Base-by-base conservation (phyloP, 2,797 vertebrate species). In the Helostoma temminkii region DNA sequence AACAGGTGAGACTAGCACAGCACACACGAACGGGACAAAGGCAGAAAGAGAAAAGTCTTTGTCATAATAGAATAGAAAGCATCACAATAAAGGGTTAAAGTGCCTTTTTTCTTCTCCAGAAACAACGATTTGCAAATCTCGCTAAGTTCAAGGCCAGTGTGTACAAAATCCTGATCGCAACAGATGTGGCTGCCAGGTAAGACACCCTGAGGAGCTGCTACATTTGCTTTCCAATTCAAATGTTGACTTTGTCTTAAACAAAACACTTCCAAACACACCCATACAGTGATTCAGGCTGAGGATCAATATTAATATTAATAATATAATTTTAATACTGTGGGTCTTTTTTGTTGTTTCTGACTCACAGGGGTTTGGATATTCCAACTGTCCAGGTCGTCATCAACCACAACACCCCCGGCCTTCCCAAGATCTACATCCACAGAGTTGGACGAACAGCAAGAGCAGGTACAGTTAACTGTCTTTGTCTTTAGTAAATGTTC, bases 71-170 rank as follows among this genome's bases (percentile, higher is more conserved):
- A n/a, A n/a, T n/a, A 66, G 42, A 36, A 52, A 24, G 28, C 0
- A 15, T 52, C 30, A 48, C 26, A 37, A 53, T 25, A 2, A 36
- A 18, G 43, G 56, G 72, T 68, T 69, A 69, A n/a, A 62, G 54
- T 5, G 2, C 66, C 46, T 74, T 67, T 71, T 66, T 4, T 78
- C 56, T 56, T 48, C 43, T 15, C 0, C 86, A 99, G 98, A 96
- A 91, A 84, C 95, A 98, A 68, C 94, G 98, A 16, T 99, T 99
- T 77, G 95, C 96, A 0, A 96, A 97, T 70, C 90, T 99, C 25
- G 95, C 96, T 28, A 98, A 95, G 90, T 99, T 99, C 93, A 99
- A 99, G 69, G 98, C 97, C 76, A 98, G 97, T 59, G 92, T 98
- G 88, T 98, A 94, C 89, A 97, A 93, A 90, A 97, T 99, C 84